phyloP scores from a whole-genome alignment of 2,113 vertebrate genomes.

The Passer domesticus region DNA sequence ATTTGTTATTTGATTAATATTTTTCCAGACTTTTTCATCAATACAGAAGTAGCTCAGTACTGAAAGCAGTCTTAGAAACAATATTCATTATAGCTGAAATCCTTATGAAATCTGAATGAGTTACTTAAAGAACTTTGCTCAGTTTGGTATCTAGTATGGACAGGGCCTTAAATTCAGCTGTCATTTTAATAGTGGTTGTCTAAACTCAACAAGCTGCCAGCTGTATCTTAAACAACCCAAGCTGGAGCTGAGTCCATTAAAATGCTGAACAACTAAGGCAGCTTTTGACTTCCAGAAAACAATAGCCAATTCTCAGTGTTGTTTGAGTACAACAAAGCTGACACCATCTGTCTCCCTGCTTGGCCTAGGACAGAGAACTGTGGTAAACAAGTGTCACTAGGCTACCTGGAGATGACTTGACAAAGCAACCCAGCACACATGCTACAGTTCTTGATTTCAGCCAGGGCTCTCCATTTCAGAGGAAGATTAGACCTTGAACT shows the following conservation, averaged over 20 bases:
- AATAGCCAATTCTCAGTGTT: not conserved
- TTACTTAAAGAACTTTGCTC: not conserved
- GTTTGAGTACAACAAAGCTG: not conserved
- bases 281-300: not conserved
- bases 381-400: not conserved
- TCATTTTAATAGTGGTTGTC: not conserved
- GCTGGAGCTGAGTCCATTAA: not conserved
- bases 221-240: not conserved
- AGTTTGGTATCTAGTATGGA: accelerated
- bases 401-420: not conserved
- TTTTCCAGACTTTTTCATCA: not conserved
- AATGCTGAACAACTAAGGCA: not conserved
- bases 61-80: not conserved
- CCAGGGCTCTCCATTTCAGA: not conserved
- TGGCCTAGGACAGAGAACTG: not conserved
- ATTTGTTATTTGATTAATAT: not conserved
- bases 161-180: not conserved
- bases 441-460: not conserved
- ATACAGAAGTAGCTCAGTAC: not conserved
- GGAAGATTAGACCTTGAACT: not conserved
- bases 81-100: not conserved
- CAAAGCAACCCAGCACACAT: not conserved
- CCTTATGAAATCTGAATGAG: not conserved
- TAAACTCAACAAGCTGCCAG: not conserved
- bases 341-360: not conserved